Evolutionary conservation across 2,888 invertebrate species (phyloP).

Genomic region (Aromia moschata): DNA sequence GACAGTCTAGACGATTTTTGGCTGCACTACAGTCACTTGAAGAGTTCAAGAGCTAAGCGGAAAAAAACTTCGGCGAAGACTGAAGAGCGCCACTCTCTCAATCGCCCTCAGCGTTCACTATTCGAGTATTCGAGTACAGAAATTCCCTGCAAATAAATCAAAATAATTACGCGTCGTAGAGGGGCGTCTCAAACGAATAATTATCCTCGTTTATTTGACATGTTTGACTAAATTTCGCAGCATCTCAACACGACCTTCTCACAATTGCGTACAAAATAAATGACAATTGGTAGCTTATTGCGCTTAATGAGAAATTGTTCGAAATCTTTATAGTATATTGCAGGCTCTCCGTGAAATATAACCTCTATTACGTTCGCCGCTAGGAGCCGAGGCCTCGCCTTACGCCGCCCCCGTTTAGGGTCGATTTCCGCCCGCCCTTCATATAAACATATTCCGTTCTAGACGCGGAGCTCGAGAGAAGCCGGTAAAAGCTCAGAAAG

Average conservation of each 20-base stretch:
- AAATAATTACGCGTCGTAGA: slow-evolving; percentile 41
- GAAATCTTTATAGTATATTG: slow-evolving; percentile 60
- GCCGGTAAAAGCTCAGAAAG: slow-evolving; percentile 66
- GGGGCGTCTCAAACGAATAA: slow-evolving; percentile 47
- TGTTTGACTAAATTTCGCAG: slow-evolving; percentile 56
- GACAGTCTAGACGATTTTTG: too few relatives aligned
- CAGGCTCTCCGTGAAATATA: slow-evolving; percentile 42
- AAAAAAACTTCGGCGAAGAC: too few relatives aligned
- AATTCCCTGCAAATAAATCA: slow-evolving; percentile 42
- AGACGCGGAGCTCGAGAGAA: slow-evolving; percentile 61
- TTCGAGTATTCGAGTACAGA: slow-evolving; percentile 19
- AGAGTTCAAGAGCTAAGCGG: too few relatives aligned
- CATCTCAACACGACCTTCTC: slow-evolving; percentile 53
- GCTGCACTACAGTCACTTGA: too few relatives aligned
- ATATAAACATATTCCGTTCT: slow-evolving; percentile 61
- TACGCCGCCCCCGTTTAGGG: slow-evolving; percentile 32
- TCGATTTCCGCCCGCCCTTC: slow-evolving; percentile 47
- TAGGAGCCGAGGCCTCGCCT: slow-evolving; percentile 33
- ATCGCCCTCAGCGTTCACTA: too few relatives aligned
- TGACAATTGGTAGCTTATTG: slow-evolving; percentile 63
- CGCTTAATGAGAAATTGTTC: slow-evolving; percentile 63
- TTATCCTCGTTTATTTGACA: slow-evolving; percentile 59
- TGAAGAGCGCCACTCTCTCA: too few relatives aligned
- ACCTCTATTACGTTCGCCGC: slow-evolving; percentile 45
- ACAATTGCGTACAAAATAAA: slow-evolving; percentile 62